Evolutionary conservation across 2,113 vertebrate species (phyloP), one percentile per base, ranked within the genome.

Genomic region (Elgaria multicarinata): DNA sequence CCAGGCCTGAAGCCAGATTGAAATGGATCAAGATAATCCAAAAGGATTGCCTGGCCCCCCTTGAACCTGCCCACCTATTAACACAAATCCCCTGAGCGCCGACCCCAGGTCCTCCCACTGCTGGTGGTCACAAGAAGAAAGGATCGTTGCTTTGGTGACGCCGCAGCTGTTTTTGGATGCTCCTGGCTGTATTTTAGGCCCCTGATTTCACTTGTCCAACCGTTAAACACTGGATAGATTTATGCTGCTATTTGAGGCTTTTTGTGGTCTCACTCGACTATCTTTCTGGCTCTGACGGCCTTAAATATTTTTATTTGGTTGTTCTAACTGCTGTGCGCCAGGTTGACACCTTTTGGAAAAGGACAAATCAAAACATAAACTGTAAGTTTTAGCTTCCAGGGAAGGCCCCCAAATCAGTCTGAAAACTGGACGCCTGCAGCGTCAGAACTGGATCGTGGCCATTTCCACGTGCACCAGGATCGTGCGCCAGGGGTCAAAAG

Each of bases 251-350:
- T 36, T 33, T 13, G 13, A 72, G 69, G 9, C 31, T 22, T 42
- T 42, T 42, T 1, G 22, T 0, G 3, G 39, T 46, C 1, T 50
- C 4, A 26, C 42, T 44, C 44, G 1, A 6, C 2, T 50, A 10
- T 46, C 67, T 31, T 31, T 42, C 18, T 18, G 4, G 9, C 16
- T 24, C 22, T 22, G 39, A 71, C 16, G 9, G 3, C 28, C 69
- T n/a, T 33, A n/a, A 62, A 3, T 20, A 2, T 62, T 20, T 20
- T 62, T 3, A 62, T 62, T 62, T 53, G 7, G 50, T 53, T 62
- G 18, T 22, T 62, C 22, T 20, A 62, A 62, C 22, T 62, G 58
- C 58, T 62, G 58, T 18, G 18, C 1, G 22, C 9, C 8, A 31
- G 28, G 16, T 64, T 20, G 62, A 64, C 20, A 64, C 10, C 9